These are phyloP conservation scores for Monochamus alternatus DNA, from an alignment of 2,888 invertebrate genomes.

Conservation along the genomic window DNA sequence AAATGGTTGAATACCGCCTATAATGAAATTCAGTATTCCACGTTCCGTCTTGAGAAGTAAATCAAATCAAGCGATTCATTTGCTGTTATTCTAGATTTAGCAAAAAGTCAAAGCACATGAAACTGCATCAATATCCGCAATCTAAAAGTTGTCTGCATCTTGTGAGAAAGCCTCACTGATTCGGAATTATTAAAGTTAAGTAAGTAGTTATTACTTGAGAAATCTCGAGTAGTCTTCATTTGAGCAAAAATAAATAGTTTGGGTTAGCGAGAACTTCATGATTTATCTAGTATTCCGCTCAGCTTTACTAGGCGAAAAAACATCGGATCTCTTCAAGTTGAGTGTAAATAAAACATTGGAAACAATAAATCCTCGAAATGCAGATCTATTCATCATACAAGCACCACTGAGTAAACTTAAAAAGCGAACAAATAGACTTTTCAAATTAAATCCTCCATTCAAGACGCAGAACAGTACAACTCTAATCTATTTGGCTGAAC, in stretches of 20 bases:
- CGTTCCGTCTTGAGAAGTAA: too few species aligned
- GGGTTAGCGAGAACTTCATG: constrained; percentile 34
- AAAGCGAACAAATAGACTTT: constrained; percentile 50
- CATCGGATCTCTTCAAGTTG: constrained; percentile 41
- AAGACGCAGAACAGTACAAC: constrained; percentile 48
- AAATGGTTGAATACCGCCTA: too few species aligned
- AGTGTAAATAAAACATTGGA: constrained; percentile 50
- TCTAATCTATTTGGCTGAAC: constrained; percentile 48
- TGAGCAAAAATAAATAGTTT: constrained; percentile 32
- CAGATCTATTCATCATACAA: constrained; percentile 54
- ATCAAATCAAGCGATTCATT: background rate
- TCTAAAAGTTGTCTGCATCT: background rate
- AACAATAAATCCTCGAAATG: constrained; percentile 51
- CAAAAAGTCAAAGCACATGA: background rate
- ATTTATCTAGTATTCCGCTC: constrained; percentile 43
- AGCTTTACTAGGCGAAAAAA: constrained; percentile 40
- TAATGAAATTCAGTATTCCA: too few species aligned
- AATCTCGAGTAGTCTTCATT: constrained; percentile 30
- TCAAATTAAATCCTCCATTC: constrained; percentile 50
- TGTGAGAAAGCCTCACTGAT: background rate
- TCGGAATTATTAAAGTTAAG: constrained; percentile 17
- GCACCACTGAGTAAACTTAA: constrained; percentile 46
- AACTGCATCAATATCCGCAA: background rate
- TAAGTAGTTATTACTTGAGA: constrained; percentile 33
- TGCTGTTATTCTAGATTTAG: background rate